Evolutionary conservation across 2,888 invertebrate species (phyloP).

Genomic region (Drosophila borealis): DNA sequence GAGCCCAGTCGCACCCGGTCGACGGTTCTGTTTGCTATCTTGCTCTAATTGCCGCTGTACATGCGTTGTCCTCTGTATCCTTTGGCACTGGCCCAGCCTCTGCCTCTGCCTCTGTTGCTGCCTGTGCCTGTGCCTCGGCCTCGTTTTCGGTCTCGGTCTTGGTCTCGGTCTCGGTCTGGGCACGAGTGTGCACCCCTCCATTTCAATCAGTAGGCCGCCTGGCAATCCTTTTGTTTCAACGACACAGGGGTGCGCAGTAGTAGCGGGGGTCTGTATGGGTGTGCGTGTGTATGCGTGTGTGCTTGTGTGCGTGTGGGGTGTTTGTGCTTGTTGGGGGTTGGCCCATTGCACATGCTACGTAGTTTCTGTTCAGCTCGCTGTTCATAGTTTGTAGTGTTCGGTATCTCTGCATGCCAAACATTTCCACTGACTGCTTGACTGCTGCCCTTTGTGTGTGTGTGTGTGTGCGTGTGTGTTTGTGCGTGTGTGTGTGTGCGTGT

Average conservation of each 20-base stretch:
- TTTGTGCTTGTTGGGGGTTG: conserved; percentile 39
- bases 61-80: conserved; percentile 46
- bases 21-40: conserved; percentile 47
- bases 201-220: conserved; percentile 26
- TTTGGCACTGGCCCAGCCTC: background rate
- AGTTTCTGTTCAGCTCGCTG: conserved; percentile 40
- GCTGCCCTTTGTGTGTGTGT: conserved; percentile 2
- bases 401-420: conserved; percentile 75
- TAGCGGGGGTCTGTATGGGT: background rate
- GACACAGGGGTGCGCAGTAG: background rate
- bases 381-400: conserved; percentile 53
- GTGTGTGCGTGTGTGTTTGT: background rate
- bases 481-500: too few species aligned
- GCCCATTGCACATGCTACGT: conserved; percentile 49
- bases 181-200: conserved; percentile 12
- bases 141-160: background rate
- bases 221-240: conserved; percentile 58
- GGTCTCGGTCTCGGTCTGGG: conserved; percentile 8
- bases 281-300: too few species aligned
- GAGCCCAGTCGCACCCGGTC: conserved; percentile 30
- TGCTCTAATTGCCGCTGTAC: conserved; percentile 66
- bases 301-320: background rate
- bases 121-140: background rate
- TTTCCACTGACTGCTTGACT: conserved; percentile 43
- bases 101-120: background rate